Conservation (phyloP, 2,888 invertebrate genomes). For the Aphidoletes aphidimyza region DNA sequence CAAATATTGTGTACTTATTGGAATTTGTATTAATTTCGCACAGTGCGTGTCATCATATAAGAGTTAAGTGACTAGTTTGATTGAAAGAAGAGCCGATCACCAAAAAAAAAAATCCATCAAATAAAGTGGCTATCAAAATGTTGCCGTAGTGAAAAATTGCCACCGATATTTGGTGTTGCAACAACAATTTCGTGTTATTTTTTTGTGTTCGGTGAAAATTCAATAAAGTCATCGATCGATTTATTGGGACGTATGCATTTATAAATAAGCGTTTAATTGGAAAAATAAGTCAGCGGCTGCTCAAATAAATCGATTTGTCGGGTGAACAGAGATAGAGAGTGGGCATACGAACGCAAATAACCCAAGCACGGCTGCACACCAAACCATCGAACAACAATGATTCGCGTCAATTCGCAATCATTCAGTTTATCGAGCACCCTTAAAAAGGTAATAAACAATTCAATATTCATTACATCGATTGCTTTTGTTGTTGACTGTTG, state of each 20-base stretch:
- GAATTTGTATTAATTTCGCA: background rate
- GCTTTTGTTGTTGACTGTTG: background rate
- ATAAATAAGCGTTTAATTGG: background rate
- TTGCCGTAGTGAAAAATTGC: background rate
- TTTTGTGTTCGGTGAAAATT: background rate
- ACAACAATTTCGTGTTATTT: background rate
- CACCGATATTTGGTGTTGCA: background rate
- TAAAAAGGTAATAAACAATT: conserved; percentile 59
- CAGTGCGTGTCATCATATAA: background rate
- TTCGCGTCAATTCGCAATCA: conserved; percentile 61
- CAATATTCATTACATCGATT: conserved; percentile 20
- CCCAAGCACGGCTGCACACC: background rate
- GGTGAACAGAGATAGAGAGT: too few species aligned
- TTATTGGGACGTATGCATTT: background rate
- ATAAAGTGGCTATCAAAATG: background rate
- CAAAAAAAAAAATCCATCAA: background rate
- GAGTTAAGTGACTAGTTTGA: background rate
- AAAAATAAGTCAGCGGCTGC: background rate
- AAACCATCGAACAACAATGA: conserved; percentile 58
- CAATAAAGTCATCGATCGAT: conserved; percentile 1
- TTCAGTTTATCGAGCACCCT: conserved; percentile 60
- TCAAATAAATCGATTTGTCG: background rate
- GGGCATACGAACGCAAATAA: too few species aligned
- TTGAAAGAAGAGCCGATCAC: background rate
- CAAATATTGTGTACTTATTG: too few species aligned